Base-by-base conservation (phyloP, 2,888 invertebrate genomes). In the Cosmorhoe ocellata region DNA sequence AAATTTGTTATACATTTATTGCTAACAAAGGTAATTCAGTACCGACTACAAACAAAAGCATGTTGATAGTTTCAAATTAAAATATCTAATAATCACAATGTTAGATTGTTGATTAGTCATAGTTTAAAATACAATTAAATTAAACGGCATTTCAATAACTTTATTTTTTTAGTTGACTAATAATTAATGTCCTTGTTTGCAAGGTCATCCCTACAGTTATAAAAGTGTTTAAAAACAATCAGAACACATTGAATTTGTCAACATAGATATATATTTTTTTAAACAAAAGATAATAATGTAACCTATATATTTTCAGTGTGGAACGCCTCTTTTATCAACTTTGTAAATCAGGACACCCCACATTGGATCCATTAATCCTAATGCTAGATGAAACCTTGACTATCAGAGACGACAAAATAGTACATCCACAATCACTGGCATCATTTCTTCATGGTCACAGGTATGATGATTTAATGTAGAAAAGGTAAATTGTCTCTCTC, bases 261-360 rank as follows among this genome's bases (percentile, higher is more conserved):
- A n/a, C n/a, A n/a, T n/a, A n/a, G n/a, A n/a, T n/a, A n/a, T n/a
- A n/a, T n/a, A n/a, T n/a, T n/a, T n/a, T n/a, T n/a, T n/a, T n/a
- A n/a, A n/a, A n/a, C n/a, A n/a, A n/a, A n/a, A n/a, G n/a, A n/a
- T n/a, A n/a, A n/a, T n/a, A n/a, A n/a, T n/a, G n/a, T n/a, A n/a
- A n/a, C n/a, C n/a, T 7, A 1, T n/a, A 3, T 43, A 11, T 48
- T 62, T 92, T 59, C 76, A 97, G 97, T 81, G 97, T 97, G 66
- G 98, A 98, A 82, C 92, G 96, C 66, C 91, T 98, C 63, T 97
- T 97, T 84, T 94, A 94, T 77, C 96, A 97, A 83, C 87, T 98
- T 67, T 94, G 94, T 76, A 93, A 95, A 79, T 95, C 95, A 57
- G 95, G 95, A 43, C 95, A 97, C 84, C 95, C 96, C 59, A 96